A percentile compares a stretch with the other conserved stretches of the same genome.
Conservation (phyloP, 2,797 vertebrate species). For the Acanthopagrus latus region DNA sequence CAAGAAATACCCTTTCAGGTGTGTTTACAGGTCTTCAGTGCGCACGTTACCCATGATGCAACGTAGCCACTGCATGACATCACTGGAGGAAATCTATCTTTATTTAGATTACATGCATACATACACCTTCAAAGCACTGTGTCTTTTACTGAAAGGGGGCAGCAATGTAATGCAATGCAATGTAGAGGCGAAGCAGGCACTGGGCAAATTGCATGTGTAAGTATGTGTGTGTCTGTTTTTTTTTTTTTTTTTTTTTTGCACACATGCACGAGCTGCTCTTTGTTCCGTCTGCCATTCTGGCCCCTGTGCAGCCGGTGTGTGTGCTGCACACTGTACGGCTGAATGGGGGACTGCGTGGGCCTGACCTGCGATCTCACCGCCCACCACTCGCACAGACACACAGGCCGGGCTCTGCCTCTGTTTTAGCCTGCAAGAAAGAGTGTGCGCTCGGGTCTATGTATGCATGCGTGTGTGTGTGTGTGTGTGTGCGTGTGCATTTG, state of each 20-base stretch:
- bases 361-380: conserved; percentile 84
- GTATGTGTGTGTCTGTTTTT: conserved; percentile 2
- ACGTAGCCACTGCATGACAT: too few species aligned
- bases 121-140: conserved; percentile 5
- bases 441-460: conserved; percentile 6
- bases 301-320: conserved; percentile 66
- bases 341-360: conserved; percentile 85
- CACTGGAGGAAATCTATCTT: too few species aligned
- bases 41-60: too few species aligned
- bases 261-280: conserved; percentile 60
- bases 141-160: conserved; percentile 52
- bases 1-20: too few species aligned
- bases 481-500: conserved; percentile 21
- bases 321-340: conserved; percentile 77
- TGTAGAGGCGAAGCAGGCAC: conserved; percentile 28
- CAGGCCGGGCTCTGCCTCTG: conserved; percentile 55
- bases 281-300: conserved; percentile 73
- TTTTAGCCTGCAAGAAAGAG: conserved; percentile 60
- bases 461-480: conserved; percentile 9
- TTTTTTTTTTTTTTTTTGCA: conserved; percentile 6
- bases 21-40: too few species aligned
- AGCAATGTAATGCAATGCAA: conserved; percentile 39
- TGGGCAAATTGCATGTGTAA: neutral
- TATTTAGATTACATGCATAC: too few species aligned
- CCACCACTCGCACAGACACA: conserved; percentile 74